phyloP scores from a whole-genome alignment of 2,797 vertebrate genomes.

The Craterocephalus amniculus region DNA sequence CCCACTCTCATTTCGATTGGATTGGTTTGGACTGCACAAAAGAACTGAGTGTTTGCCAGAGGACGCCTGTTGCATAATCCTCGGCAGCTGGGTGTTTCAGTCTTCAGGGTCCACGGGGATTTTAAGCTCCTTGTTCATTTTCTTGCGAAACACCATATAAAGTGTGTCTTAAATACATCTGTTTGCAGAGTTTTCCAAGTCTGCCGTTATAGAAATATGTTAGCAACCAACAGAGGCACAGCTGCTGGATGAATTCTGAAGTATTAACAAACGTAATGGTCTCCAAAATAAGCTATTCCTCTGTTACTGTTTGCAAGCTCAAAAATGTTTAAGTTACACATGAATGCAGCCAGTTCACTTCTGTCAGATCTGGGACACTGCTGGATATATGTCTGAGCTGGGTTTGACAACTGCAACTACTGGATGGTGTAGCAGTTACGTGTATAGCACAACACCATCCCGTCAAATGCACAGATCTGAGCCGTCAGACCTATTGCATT shows the following conservation, averaged over 20 bases:
- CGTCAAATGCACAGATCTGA: neutral
- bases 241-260: neutral
- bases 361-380: neutral
- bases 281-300: neutral
- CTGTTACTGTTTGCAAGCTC: neutral
- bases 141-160: conserved; percentile 36
- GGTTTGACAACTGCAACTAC: neutral
- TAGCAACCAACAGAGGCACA: neutral
- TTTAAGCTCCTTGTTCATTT: conserved; percentile 54
- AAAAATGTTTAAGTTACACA: neutral
- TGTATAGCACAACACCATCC: neutral
- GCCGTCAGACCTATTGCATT: neutral
- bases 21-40: conserved; percentile 51
- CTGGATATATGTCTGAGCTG: neutral
- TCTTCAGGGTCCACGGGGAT: conserved; percentile 20
- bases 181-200: conserved; percentile 31
- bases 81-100: conserved; percentile 40
- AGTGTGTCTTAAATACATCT: conserved; percentile 34
- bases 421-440: neutral
- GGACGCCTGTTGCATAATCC: conserved; percentile 53
- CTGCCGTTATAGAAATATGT: conserved; percentile 4
- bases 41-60: conserved; percentile 46
- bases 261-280: neutral
- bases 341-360: neutral
- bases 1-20: conserved; percentile 19